Base-by-base conservation (phyloP, 2,113 vertebrate species). In the Podarcis muralis region DNA sequence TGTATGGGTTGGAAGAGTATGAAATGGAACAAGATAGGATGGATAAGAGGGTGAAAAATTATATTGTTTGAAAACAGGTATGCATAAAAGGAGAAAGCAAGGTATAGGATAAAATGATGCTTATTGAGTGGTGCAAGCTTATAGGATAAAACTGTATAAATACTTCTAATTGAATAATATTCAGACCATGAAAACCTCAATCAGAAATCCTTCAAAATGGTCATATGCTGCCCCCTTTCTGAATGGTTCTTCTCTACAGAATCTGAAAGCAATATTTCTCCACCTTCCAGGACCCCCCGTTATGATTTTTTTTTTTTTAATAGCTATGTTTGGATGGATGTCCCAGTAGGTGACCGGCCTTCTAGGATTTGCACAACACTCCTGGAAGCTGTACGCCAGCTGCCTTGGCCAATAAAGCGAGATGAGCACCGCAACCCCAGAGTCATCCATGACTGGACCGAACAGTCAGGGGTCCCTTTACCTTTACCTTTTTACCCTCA, bases 261-360 rank as follows among this genome's bases (percentile, higher is more conserved):
- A 72, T n/a, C 88, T 87, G 53, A 90, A 88, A 88, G 81, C 59
- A 37, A 66, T 89, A 75, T 72, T 71, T 71, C 71, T 27, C 8
- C 27, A 53, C 78, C 90, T 94, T 81, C 84, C 81, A 83, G 8
- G 48, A 71, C 57, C 4, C 6, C 40, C 12, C 6, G 87, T 92
- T 91, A 91, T 92, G 78, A 90, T 91, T 89, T 65, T 91, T 79
- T 86, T 53, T 53, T 53, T 43, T 8, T n/a, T n/a, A n/a, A 53
- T 53, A 11, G 9, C 62, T 87, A 85, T 81, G 6, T 0, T 0
- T 83, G 71, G 89, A 92, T 90, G 85, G 89, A 84, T 88, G 92
- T 3, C 53, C 6, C 30, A 77, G 37, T 32, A 83, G 53, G 90
- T 94, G 85, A 88, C 94, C 92, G 30, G 71, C 9, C 59, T 62